These are phyloP conservation scores for Sphaeramia orbicularis DNA, from an alignment of 2,797 vertebrate species.

Conservation along the genomic window DNA sequence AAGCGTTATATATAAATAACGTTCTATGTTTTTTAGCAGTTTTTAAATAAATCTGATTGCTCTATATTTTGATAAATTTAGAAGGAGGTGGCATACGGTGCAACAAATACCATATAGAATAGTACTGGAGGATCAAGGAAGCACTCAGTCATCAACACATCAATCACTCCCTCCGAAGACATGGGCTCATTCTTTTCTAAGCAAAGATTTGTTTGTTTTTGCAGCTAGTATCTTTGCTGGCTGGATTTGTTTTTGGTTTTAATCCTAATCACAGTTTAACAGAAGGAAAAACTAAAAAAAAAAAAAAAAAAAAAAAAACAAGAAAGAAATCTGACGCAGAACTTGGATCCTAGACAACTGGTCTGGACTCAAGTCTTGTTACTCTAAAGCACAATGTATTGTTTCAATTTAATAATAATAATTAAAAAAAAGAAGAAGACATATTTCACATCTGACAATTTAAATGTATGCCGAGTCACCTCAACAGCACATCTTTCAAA, in stretches of 20 bases:
- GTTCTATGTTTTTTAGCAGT: slow-evolving; percentile 1
- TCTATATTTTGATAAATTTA: background rate
- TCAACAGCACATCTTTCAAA: slow-evolving; percentile 15
- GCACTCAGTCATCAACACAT: slow-evolving; percentile 26
- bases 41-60: slow-evolving; percentile 10
- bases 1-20: background rate
- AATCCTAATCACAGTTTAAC: slow-evolving; percentile 59
- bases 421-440: slow-evolving; percentile 37
- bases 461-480: slow-evolving; percentile 24
- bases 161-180: background rate
- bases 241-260: slow-evolving; percentile 72
- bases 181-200: slow-evolving; percentile 19
- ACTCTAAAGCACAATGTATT: slow-evolving; percentile 1
- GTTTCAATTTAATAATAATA: slow-evolving; percentile 13
- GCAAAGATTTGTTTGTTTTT: slow-evolving; percentile 31
- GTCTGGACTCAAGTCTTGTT: slow-evolving; percentile 12
- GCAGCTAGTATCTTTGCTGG: slow-evolving; percentile 56
- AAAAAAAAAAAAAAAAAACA: no score
- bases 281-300: slow-evolving; percentile 25
- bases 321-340: background rate
- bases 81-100: slow-evolving; percentile 3
- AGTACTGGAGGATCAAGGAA: slow-evolving; percentile 40
- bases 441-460: slow-evolving; percentile 55
- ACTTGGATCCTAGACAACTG: slow-evolving; percentile 6
- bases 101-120: slow-evolving; percentile 1